Evolutionary conservation across 1,140 invertebrate genomes (phyloP).

Genomic region (Tachypleus tridentatus): DNA sequence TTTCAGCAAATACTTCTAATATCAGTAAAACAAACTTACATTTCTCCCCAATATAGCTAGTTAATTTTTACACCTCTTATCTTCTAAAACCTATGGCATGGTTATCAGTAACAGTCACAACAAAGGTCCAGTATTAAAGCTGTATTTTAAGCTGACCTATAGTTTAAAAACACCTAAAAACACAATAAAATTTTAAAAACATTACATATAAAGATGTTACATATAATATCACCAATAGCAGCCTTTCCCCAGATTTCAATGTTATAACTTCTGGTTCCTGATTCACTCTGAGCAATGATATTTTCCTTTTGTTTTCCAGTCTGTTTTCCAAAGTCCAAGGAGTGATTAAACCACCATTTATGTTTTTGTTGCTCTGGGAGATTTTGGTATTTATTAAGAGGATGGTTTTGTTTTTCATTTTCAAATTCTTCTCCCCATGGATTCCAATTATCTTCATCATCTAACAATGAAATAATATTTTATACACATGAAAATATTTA

Average conservation of each 20-base stretch:
- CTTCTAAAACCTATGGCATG: no score
- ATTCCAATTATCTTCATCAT: conserved; percentile 33
- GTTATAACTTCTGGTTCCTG: conserved; percentile 13
- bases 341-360: conserved; percentile 8
- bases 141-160: no score
- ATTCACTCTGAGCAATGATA: conserved; percentile 18
- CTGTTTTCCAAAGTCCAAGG: conserved; percentile 15
- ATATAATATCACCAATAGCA: conserved; percentile 35
- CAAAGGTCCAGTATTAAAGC: no score
- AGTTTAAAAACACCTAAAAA: no score
- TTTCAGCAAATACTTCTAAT: no score
- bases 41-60: conserved; percentile 1
- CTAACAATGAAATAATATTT: conserved; percentile 2
- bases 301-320: conserved; percentile 12
- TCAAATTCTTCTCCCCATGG: conserved; percentile 37
- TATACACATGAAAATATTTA: no score
- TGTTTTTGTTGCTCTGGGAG: neutral
- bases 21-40: neutral
- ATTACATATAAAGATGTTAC: neutral
- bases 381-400: conserved; percentile 2
- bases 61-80: neutral
- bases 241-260: conserved; percentile 45
- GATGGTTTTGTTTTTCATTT: conserved; percentile 21
- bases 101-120: no score
- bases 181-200: no score